phyloP scores from a whole-genome alignment of 1,140 invertebrate genomes.

The Helicoverpa armigera region DNA sequence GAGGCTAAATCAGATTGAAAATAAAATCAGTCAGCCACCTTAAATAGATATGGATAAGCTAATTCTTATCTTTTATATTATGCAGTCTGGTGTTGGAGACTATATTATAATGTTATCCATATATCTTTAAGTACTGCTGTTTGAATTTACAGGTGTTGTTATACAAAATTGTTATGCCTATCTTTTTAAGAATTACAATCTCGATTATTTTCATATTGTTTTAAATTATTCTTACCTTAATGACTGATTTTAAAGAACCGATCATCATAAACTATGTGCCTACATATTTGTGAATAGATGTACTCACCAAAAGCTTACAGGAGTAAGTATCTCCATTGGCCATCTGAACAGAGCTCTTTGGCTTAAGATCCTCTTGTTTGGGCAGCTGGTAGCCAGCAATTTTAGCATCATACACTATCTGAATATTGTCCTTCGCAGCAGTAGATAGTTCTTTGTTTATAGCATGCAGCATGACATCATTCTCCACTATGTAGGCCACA shows the following conservation, averaged over 20 bases:
- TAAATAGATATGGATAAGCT: conserved; percentile 45
- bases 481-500: conserved; percentile 98
- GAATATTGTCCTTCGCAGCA: conserved; percentile 67
- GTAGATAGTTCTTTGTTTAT: conserved; percentile 86
- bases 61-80: background rate
- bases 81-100: background rate
- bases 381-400: conserved; percentile 72
- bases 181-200: background rate
- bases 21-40: conserved; percentile 69
- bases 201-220: background rate
- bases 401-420: conserved; percentile 77
- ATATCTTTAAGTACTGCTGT: background rate
- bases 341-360: conserved; percentile 81
- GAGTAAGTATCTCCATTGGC: conserved; percentile 87
- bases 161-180: background rate
- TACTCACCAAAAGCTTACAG: conserved; percentile 88
- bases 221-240: background rate
- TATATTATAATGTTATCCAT: background rate
- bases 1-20: conserved; percentile 73
- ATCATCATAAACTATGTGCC: no score
- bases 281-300: background rate
- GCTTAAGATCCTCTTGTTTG: conserved; percentile 42
- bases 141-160: conserved; percentile 12
- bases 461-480: conserved; percentile 94
- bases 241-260: background rate